Base-by-base conservation (phyloP, 2,888 invertebrate species). In the Tolmerus cingulatus region DNA sequence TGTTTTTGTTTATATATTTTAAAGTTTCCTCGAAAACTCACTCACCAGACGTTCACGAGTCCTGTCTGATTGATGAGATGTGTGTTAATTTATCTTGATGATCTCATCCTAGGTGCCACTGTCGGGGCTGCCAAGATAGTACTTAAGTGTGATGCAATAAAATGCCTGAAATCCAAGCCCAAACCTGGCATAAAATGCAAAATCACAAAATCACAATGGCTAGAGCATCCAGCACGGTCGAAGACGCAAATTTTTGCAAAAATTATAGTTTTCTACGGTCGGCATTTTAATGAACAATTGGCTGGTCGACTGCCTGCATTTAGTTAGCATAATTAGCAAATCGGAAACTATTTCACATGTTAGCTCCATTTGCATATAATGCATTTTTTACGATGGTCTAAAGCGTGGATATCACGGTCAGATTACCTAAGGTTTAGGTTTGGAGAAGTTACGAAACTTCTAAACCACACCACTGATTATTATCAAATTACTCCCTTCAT, bases 291-390 rank as follows among this genome's bases (percentile, higher is more conserved):
- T 81, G 46, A 81, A 55, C 81, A 81, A 81, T 81, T 55, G 81
- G 34, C 34, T 55, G 81, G 81, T 34, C 23, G 81, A 81, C 51
- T 81, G 51, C 30, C 81, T 81, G 55, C 81, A 81, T 81, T 81
- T 81, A 81, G 81, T 81, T 81, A 81, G 81, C 81, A 81, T 81
- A 81, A 81, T 81, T 81, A 81, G 30, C 81, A 81, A 81, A 81
- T 81, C 81, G 81, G 81, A 81, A 81, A 81, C 81, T 81, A 55
- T 81, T 81, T 81, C 81, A 81, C 81, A 81, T 51, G 55, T 30
- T 16, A 27, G 34, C 81, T 23, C 27, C 4, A 81, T 81, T 81
- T 81, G 81, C 81, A 81, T 81, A 81, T 81, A 81, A 81, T 81
- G 81, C 46, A 81, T 78, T 77, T 77, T 19, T 27, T 8, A 66